Evolutionary conservation across 2,113 vertebrate genomes (phyloP).

Genomic region (Bolborhynchus lineola): DNA sequence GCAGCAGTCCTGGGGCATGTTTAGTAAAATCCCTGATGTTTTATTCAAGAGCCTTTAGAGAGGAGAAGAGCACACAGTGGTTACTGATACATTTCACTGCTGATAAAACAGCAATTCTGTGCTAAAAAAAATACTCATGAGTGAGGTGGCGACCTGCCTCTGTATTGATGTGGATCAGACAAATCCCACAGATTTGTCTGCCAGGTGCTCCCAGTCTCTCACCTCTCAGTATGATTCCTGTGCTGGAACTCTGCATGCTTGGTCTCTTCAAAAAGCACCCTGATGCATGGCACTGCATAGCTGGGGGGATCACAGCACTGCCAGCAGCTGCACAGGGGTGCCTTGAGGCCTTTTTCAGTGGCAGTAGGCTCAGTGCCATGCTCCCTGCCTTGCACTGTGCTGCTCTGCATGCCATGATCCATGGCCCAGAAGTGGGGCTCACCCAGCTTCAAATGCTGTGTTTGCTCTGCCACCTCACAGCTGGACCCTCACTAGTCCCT

Average conservation of each 20-base stretch:
- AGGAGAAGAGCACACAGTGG: not conserved
- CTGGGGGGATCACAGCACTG: not conserved
- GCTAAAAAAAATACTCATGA: not conserved
- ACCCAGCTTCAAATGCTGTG: not conserved
- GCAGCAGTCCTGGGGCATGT: not conserved
- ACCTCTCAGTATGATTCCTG: fast-evolving
- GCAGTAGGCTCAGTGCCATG: not conserved
- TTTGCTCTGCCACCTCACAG: not conserved
- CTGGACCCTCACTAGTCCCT: not conserved
- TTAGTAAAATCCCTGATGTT: not conserved
- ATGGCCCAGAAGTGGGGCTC: not conserved
- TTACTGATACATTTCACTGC: not conserved
- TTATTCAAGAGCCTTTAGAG: conserved; percentile 33
- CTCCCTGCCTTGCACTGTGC: not conserved
- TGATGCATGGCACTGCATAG: not conserved
- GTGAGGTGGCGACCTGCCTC: not conserved
- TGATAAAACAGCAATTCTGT: not conserved
- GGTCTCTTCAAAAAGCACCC: not conserved
- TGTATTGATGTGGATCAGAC: not conserved
- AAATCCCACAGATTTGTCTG: not conserved
- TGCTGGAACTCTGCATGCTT: too few species aligned
- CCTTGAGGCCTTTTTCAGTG: too few species aligned
- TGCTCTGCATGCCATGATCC: fast-evolving
- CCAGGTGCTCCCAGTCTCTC: fast-evolving
- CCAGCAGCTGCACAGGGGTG: fast-evolving